Evolutionary conservation across 2,797 vertebrate genomes (phyloP).

Genomic region (Chelon auratus): DNA sequence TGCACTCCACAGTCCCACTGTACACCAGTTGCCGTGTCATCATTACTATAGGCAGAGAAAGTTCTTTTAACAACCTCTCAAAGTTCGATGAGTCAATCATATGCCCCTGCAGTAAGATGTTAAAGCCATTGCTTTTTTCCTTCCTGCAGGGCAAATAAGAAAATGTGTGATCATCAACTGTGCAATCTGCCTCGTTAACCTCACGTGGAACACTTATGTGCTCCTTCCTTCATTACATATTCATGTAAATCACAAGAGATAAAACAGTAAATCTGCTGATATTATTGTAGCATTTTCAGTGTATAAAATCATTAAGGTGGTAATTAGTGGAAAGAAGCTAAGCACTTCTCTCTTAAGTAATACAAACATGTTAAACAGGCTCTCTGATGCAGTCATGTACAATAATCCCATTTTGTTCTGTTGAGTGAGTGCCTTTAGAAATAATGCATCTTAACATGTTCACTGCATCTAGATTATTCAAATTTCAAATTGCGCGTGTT

Average conservation of each 20-base stretch:
- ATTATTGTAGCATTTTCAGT: conserved; percentile 28
- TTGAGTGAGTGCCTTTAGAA: conserved; percentile 54
- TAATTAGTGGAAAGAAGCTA: conserved; percentile 50
- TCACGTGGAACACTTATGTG: conserved; percentile 39
- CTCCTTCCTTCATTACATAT: not conserved
- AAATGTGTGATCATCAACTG: conserved; percentile 43
- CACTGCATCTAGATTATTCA: conserved; percentile 67
- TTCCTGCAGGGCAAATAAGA: conserved; percentile 51
- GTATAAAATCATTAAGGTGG: conserved; percentile 53
- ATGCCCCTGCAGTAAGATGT: conserved; percentile 22
- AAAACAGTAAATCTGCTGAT: conserved; percentile 38
- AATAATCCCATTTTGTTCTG: conserved; percentile 52
- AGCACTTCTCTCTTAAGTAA: conserved; percentile 46
- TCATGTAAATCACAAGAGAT: conserved; percentile 23
- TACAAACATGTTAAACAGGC: conserved; percentile 51
- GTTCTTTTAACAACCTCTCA: conserved; percentile 52
- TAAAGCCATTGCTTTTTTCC: conserved; percentile 28
- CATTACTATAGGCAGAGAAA: conserved; percentile 37
- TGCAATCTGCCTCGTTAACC: conserved; percentile 39
- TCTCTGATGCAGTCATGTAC: conserved; percentile 58
- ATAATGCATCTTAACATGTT: conserved; percentile 62
- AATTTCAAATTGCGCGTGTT: conserved; percentile 28
- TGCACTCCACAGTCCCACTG: conserved; percentile 47
- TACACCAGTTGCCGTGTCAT: conserved; percentile 40
- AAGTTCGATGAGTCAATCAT: conserved; percentile 35